Percentiles rank a stretch among this genome's conserved stretches.
phyloP scores from a whole-genome alignment of 2,113 vertebrate genomes.

The Hyperoodon ampullatus region DNA sequence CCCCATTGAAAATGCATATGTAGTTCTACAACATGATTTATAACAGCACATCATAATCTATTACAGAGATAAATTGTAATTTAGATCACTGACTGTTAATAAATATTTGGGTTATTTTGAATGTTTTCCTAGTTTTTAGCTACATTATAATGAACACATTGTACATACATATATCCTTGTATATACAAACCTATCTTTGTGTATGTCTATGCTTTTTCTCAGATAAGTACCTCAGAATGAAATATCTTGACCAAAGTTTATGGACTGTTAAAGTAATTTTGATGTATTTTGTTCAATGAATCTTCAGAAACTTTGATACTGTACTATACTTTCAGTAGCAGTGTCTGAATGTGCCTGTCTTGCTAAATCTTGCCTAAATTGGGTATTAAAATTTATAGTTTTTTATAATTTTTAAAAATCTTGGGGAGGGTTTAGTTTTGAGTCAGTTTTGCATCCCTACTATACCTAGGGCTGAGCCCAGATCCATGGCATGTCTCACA shows the following conservation, averaged over 20 bases:
- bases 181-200: not conserved
- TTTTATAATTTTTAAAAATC: not conserved
- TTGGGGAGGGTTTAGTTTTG: not conserved
- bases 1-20: not conserved
- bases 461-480: too few relatives aligned
- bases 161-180: not conserved
- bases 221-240: not conserved
- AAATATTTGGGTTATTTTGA: not conserved
- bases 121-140: not conserved
- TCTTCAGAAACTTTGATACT: not conserved
- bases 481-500: too few relatives aligned
- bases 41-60: not conserved
- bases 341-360: not conserved
- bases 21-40: not conserved
- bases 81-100: not conserved
- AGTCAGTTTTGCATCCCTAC: not conserved
- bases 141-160: not conserved
- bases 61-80: not conserved
- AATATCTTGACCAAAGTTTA: not conserved
- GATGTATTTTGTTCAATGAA: not conserved
- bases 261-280: not conserved
- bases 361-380: not conserved
- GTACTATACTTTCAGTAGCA: not conserved
- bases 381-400: not conserved
- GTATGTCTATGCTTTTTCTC: not conserved